Percentiles rank a stretch among this genome's conserved stretches.
These are phyloP conservation scores for Ptyas mucosa DNA, from an alignment of 2,113 vertebrate species.

Conservation along the genomic window DNA sequence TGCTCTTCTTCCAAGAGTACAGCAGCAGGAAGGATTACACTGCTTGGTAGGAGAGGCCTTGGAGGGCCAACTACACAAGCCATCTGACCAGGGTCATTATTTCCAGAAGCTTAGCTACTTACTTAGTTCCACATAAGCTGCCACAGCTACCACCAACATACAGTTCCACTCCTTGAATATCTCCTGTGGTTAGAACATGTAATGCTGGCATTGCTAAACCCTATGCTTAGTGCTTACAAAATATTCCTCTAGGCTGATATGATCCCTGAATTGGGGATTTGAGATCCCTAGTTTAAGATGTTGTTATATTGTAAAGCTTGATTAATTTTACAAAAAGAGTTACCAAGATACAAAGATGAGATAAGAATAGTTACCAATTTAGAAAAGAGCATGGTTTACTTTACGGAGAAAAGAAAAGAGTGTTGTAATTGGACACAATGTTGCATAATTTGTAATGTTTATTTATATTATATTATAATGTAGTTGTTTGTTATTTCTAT, in stretches of 20 bases:
- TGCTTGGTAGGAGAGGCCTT: not conserved
- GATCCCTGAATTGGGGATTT: not conserved
- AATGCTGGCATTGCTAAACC: not conserved
- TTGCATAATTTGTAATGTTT: not conserved
- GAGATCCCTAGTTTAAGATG: not conserved
- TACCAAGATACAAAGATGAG: not conserved
- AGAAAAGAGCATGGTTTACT: not conserved
- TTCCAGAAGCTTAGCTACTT: not conserved
- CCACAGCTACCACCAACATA: not conserved
- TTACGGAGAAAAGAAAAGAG: not conserved
- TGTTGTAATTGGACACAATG: not conserved
- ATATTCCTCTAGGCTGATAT: not conserved
- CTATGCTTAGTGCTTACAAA: not conserved
- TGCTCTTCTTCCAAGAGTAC: not conserved
- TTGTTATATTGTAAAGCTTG: not conserved
- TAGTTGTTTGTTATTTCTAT: not conserved
- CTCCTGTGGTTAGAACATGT: not conserved
- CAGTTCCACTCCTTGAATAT: not conserved
- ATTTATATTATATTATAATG: not conserved
- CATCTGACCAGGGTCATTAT: not conserved
- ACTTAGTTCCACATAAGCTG: not conserved
- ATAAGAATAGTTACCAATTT: not conserved
- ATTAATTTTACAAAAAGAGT: not conserved
- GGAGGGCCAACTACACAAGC: not conserved
- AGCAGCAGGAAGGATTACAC: not conserved